Evolutionary conservation across 2,888 invertebrate genomes (phyloP), one percentile per base, ranked within the genome.

Genomic region (Rutpela maculata): DNA sequence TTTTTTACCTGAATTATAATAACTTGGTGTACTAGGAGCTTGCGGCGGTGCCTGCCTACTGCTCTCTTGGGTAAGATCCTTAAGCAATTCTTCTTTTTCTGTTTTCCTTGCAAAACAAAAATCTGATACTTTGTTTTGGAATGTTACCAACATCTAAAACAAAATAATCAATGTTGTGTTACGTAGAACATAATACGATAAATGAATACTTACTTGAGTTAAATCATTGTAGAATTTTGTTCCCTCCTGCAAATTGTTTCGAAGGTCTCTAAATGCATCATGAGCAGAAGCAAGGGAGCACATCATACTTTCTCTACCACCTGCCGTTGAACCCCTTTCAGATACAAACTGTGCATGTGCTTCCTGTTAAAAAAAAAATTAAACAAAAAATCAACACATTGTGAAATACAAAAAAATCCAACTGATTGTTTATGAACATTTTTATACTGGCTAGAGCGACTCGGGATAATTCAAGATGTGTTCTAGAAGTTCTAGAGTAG

Each of bases 61-160:
- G 59, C 96, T 94, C 87, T 94, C 94, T 84, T 95, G 95, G 78
- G 98, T 98, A 77, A 99, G 92, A 91, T 99, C 98, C 89, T 97
- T 96, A 89, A 99, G 91, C 83, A 99, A 91, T 89, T 99, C 99
- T 85, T 99, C 99, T 90, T 99, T 99, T 90, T 99, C 99, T 0
- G 99, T 99, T 91, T 98, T 98, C 43, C 99, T 95, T 56, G 99
- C 99, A 91, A 99, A 99, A 90, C 98, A 98, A 90, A 96, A 99
- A 91, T 99, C 99, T 9, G 96, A 95, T 78, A 99, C 97, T 91
- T 99, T 99, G 91, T 96, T 98, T 92, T 99, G 99, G 91, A 98
- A 97, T 75, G 95, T 95, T 18, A 99, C 94, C 88, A 99, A 91
- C 86, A 99, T 91, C 92, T 98, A 92, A 70, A 84, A 82, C n/a